phyloP scores from a whole-genome alignment of 1,140 invertebrate species.

The Stenopsyche tienmushanensis region DNA sequence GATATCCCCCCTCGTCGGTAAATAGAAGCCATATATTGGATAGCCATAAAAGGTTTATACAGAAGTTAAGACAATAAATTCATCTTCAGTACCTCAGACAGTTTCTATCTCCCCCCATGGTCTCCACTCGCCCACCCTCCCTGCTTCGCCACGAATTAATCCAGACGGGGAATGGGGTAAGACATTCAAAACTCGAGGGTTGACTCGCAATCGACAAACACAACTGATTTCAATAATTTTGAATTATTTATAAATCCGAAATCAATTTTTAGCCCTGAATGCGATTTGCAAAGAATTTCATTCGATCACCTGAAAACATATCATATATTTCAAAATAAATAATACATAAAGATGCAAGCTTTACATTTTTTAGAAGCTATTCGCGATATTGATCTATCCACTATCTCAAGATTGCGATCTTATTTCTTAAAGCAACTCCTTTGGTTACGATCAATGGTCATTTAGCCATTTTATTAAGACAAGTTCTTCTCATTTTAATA shows the following conservation, averaged over 20 bases:
- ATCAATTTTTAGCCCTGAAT: neutral
- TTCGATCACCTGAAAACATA: neutral
- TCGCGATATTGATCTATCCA: too few relatives aligned
- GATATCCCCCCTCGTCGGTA: too few relatives aligned
- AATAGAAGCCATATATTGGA: too few relatives aligned
- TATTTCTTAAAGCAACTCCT: too few relatives aligned
- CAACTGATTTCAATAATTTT: slow-evolving; percentile 4
- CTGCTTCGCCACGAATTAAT: slow-evolving; percentile 27
- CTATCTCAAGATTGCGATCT: too few relatives aligned
- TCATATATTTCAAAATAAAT: too few relatives aligned
- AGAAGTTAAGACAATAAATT: slow-evolving; percentile 36
- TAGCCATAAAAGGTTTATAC: slow-evolving; percentile 19
- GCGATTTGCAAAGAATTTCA: neutral
- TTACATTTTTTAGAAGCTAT: too few relatives aligned
- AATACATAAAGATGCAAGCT: too few relatives aligned
- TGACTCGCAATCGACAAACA: neutral
- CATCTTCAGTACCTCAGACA: slow-evolving; percentile 33
- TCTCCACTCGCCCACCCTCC: neutral
- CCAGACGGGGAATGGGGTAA: slow-evolving; percentile 20
- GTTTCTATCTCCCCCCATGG: slow-evolving; percentile 6
- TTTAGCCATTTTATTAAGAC: too few relatives aligned
- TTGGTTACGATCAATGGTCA: too few relatives aligned
- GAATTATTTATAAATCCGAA: neutral
- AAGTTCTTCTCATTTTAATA: too few relatives aligned
- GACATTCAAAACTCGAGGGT: slow-evolving; percentile 21